Percentiles rank a stretch among this genome's conserved stretches.
phyloP scores from a whole-genome alignment of 2,797 vertebrate genomes.

The Podarcis lilfordi region DNA sequence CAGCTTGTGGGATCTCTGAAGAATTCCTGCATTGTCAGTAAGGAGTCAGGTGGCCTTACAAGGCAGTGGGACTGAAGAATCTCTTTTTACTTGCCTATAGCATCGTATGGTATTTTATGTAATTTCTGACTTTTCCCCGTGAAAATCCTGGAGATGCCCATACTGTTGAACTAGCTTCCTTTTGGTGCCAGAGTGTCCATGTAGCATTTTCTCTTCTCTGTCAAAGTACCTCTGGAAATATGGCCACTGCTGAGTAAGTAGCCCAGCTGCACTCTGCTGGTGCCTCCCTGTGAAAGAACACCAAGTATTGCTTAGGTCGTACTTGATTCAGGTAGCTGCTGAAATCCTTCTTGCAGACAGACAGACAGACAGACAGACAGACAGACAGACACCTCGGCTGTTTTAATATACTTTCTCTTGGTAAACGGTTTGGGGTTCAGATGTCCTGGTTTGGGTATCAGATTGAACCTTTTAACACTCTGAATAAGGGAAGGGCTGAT shows the following conservation, averaged over 20 bases:
- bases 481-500: not conserved
- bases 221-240: not conserved
- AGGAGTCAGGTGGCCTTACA: not conserved
- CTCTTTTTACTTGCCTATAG: not conserved
- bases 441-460: not conserved
- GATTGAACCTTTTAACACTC: not conserved
- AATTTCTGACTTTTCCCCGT: slow-evolving; percentile 12
- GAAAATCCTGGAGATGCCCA: slow-evolving; percentile 24
- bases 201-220: not conserved
- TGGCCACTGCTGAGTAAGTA: not conserved
- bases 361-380: not conserved
- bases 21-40: not conserved
- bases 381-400: not conserved
- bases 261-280: not conserved
- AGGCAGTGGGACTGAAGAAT: not conserved
- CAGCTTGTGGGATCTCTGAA: rapidly evolving
- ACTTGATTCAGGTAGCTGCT: not conserved
- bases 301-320: not conserved
- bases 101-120: slow-evolving; percentile 6
- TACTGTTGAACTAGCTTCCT: slow-evolving; percentile 20
- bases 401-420: too few species aligned
- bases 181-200: not conserved
- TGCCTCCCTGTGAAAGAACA: not conserved
- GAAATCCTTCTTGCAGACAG: not conserved
- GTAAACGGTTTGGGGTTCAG: not conserved